These are phyloP conservation scores for Ceyx melanurus DNA, from an alignment of 2,113 vertebrate genomes.

Conservation along the genomic window DNA sequence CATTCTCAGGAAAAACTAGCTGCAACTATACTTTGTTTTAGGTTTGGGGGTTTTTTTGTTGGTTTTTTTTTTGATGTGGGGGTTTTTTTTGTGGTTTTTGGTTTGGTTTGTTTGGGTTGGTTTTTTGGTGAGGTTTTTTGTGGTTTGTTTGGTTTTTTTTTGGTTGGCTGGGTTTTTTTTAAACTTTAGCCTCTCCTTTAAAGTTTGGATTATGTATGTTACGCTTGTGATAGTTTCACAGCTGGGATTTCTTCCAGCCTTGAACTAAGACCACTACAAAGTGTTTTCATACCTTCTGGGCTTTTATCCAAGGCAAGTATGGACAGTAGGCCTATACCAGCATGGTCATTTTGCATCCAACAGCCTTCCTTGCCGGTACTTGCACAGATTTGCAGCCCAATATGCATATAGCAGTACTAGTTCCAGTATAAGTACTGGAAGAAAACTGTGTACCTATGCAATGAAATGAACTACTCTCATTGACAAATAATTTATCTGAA, in stretches of 20 bases:
- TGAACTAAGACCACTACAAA: not conserved
- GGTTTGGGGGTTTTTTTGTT: no score
- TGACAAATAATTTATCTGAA: not conserved
- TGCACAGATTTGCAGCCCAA: not conserved
- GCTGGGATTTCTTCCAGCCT: not conserved
- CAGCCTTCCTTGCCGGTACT: not conserved
- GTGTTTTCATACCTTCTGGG: not conserved
- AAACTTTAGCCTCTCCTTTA: not conserved
- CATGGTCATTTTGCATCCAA: rapidly evolving
- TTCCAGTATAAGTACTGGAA: not conserved
- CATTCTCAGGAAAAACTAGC: not conserved
- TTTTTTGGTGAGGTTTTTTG: no score
- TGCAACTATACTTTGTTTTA: not conserved
- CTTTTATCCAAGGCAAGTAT: rapidly evolving
- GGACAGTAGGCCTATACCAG: rapidly evolving
- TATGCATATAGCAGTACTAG: rapidly evolving
- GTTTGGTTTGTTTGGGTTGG: no score
- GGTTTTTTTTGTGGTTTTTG: no score
- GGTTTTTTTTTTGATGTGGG: no score
- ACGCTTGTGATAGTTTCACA: not conserved
- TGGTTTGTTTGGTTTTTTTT: no score
- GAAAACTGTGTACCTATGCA: rapidly evolving
- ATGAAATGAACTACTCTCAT: not conserved
- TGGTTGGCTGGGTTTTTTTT: not conserved
- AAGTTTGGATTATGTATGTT: rapidly evolving